phyloP scores from a whole-genome alignment of 2,797 vertebrate genomes.

The Scolopax bukidnonensis region DNA sequence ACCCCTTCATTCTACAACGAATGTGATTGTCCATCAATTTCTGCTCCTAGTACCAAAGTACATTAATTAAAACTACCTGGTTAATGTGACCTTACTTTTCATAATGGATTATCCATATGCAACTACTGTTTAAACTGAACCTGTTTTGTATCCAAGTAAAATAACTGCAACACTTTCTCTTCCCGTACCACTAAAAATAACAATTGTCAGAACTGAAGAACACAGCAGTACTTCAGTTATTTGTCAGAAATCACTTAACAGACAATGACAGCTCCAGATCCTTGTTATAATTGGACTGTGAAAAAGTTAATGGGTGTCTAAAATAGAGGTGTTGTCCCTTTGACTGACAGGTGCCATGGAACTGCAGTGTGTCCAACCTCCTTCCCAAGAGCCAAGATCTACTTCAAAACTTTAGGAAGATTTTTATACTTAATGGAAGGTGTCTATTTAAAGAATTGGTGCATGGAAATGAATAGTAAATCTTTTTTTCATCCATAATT shows the following conservation, averaged over 20 bases:
- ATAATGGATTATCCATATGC: background rate
- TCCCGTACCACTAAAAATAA: slow-evolving; percentile 19
- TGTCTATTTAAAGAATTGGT: slow-evolving; percentile 11
- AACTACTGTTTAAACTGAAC: background rate
- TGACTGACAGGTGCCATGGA: background rate
- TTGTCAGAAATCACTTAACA: slow-evolving; percentile 43
- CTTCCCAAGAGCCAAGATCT: background rate
- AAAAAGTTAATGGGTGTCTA: slow-evolving; percentile 13
- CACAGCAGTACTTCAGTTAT: background rate
- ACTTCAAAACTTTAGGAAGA: background rate
- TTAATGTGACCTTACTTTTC: background rate
- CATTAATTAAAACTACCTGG: background rate
- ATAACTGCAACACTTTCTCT: background rate
- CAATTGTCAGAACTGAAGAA: slow-evolving; percentile 29
- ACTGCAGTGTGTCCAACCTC: background rate
- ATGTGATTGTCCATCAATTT: background rate
- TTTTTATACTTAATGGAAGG: background rate
- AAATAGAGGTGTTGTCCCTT: slow-evolving; percentile 35
- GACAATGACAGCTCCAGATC: background rate
- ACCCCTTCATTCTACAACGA: background rate
- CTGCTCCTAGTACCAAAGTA: background rate
- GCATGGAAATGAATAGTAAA: background rate
- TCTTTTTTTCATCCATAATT: background rate
- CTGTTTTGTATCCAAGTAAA: background rate
- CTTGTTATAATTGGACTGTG: slow-evolving; percentile 18